Percentiles rank a stretch among this genome's conserved stretches.
phyloP scores from a whole-genome alignment of 2,797 vertebrate genomes.

The Anguilla obscura region DNA sequence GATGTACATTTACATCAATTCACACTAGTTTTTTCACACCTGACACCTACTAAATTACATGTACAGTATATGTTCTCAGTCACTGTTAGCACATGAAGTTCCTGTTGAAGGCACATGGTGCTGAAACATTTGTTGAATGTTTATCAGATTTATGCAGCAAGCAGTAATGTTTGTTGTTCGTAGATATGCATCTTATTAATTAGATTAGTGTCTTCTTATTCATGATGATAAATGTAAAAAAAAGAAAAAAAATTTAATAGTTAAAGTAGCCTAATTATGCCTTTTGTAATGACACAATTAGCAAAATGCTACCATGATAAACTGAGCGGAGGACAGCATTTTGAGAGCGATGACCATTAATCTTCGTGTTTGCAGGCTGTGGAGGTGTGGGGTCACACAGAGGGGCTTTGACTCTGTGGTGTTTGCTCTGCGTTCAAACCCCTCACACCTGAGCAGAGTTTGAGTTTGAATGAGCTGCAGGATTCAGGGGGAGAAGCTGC shows the following conservation, averaged over 20 bases:
- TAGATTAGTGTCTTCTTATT: background rate
- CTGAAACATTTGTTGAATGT: background rate
- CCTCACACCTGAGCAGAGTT: background rate
- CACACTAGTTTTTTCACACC: background rate
- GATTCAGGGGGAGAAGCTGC: background rate
- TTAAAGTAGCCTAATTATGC: background rate
- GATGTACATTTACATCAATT: too few relatives aligned
- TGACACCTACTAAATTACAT: background rate
- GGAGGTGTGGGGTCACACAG: background rate
- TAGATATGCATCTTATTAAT: background rate
- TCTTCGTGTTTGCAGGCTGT: background rate
- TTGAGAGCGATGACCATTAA: background rate
- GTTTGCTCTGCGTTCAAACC: background rate
- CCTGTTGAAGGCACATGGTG: background rate
- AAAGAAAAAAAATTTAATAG: background rate
- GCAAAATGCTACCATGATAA: background rate
- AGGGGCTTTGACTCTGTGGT: background rate
- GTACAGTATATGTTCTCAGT: background rate
- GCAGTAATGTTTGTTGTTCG: background rate
- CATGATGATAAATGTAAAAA: background rate
- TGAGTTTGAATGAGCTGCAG: background rate
- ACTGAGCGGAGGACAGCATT: background rate
- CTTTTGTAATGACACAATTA: background rate
- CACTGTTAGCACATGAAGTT: background rate
- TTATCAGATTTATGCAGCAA: background rate